These are phyloP conservation scores for Eristalinus sepulchralis DNA, from an alignment of 2,888 invertebrate species.

Conservation along the genomic window DNA sequence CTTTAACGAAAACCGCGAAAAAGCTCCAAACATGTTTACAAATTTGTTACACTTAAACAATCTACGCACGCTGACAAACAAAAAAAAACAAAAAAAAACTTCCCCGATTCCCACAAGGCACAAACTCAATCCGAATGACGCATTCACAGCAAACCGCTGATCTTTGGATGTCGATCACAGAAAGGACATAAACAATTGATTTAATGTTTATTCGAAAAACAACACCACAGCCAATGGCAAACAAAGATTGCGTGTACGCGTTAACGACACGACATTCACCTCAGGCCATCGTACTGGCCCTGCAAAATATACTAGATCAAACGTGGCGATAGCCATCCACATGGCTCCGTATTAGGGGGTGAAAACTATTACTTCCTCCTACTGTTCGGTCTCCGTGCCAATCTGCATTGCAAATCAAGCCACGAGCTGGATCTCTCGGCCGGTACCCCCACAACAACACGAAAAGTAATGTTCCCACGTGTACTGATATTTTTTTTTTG, in stretches of 20 bases:
- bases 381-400: background rate
- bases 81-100: background rate
- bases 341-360: background rate
- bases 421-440: background rate
- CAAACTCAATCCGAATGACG: background rate
- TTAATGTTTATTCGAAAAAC: background rate
- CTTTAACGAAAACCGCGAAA: no score
- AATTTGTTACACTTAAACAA: background rate
- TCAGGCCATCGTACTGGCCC: background rate
- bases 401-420: constrained; percentile 16
- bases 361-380: constrained; percentile 1
- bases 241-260: no score
- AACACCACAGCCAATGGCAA: background rate
- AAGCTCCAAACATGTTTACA: background rate
- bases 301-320: background rate
- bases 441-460: background rate
- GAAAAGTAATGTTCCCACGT: background rate
- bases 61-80: background rate
- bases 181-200: background rate
- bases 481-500: background rate
- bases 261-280: background rate
- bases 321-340: constrained; percentile 13
- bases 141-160: background rate
- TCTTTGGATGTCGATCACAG: constrained; percentile 2
- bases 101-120: background rate